A percentile compares a stretch with the other conserved stretches of the same genome.
Conservation (phyloP, 92 coral and sea anemone species). For the Parazoanthus atlanticus region DNA sequence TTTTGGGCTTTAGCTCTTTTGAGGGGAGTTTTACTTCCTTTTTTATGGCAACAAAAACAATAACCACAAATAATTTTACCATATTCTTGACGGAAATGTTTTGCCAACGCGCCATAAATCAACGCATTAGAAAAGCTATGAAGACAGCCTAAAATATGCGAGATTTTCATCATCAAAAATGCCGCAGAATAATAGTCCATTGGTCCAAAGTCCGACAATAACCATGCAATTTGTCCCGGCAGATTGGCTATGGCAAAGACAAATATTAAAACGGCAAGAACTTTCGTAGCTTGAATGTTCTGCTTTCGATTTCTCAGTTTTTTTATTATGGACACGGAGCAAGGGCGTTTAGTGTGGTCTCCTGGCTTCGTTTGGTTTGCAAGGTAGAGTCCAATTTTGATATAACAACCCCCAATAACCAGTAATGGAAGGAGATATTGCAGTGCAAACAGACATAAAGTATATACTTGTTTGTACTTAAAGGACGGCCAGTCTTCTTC, state of each 20-base stretch:
- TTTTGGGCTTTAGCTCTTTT: neutral
- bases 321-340: constrained; percentile 19
- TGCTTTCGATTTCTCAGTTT: constrained; percentile 28
- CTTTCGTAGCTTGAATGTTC: constrained; percentile 31
- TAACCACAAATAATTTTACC: constrained; percentile 20
- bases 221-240: constrained; percentile 40
- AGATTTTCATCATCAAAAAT: constrained; percentile 28
- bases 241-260: constrained; percentile 27
- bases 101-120: constrained; percentile 39
- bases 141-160: constrained; percentile 25
- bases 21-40: neutral
- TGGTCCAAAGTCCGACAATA: constrained; percentile 19
- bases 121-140: constrained; percentile 41
- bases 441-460: constrained; percentile 10
- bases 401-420: constrained; percentile 33
- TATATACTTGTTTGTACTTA: constrained; percentile 22
- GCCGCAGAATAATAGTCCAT: neutral
- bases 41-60: constrained; percentile 1
- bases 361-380: constrained; percentile 30
- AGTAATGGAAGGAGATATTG: constrained; percentile 30
- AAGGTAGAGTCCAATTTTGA: constrained; percentile 42
- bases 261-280: constrained; percentile 27
- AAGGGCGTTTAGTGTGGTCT: neutral
- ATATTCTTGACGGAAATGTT: constrained; percentile 31
- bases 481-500: constrained; percentile 39